phyloP scores from a whole-genome alignment of 2,888 invertebrate species.

The Masnerella sp. region DNA sequence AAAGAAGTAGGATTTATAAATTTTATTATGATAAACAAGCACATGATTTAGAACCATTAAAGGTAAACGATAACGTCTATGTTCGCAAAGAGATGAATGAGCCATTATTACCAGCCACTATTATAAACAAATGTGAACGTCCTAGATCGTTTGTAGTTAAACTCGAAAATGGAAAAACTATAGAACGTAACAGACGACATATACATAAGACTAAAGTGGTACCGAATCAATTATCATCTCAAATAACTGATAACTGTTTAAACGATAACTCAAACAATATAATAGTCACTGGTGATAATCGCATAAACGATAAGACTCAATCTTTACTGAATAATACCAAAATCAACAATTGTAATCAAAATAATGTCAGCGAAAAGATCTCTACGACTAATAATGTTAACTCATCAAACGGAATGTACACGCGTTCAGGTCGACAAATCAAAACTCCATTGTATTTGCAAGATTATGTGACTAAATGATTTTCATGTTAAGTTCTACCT shows the following conservation, averaged over 20 bases:
- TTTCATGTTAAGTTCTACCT: too few relatives aligned
- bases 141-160: constrained; percentile 1
- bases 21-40: too few relatives aligned
- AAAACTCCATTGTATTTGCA: background rate
- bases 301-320: too few relatives aligned
- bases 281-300: too few relatives aligned
- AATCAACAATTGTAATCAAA: too few relatives aligned
- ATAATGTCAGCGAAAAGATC: background rate
- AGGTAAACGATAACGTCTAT: constrained; percentile 6
- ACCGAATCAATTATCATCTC: background rate
- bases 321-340: too few relatives aligned
- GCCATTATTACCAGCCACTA: background rate
- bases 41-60: constrained; percentile 21
- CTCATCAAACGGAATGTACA: too few relatives aligned
- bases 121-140: background rate
- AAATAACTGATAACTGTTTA: background rate
- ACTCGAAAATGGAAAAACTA: background rate
- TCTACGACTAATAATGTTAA: too few relatives aligned
- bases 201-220: background rate
- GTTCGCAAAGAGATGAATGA: constrained; percentile 6
- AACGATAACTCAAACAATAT: too few relatives aligned
- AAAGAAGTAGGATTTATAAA: too few relatives aligned
- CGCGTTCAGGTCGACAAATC: background rate
- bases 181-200: constrained; percentile 6
- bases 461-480: background rate